Base-by-base conservation (phyloP, 1,140 invertebrate species). In the Pseudachorutes palmiensis region DNA sequence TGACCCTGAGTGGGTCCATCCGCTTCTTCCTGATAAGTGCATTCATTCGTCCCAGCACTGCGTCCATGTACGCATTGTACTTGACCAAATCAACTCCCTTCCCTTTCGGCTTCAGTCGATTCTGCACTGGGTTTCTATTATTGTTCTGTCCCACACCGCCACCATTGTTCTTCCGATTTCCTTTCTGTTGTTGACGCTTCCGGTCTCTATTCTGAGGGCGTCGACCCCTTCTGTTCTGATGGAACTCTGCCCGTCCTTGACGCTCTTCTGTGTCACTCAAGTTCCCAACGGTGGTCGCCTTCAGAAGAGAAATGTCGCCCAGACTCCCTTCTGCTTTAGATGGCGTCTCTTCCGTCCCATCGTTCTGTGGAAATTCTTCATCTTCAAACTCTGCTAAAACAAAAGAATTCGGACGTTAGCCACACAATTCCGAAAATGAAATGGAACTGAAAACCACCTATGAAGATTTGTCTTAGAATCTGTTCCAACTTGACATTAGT, bases 21-120 rank as follows among this genome's bases (percentile, higher is more conserved):
- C 68, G 41, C 30, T 74, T 74, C 1, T 29, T 49, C 29, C 64
- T 60, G 51, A 74, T 71, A 48, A 74, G 51, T 2, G 49, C 12
- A 41, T 74, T 74, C 72, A 74, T 74, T 24, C 72, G n/a, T 22
- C 67, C 64, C 0, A 74, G 59, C 5, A 74, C 70, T 14, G 68
- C 72, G 55, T 74, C 72, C 68, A 74, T 69, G 65, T 74, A 71
- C n/a, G 29, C 28, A 48, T 74, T 74, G 68, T 71, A 74, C 61
- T 71, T 74, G 22, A 32, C 49, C 24, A 69, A 31, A 26, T 63
- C 67, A 2, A 30, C 24, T 2, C 48, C 45, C 55, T 41, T 62
- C 51, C 28, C 9, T 26, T 62, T 49, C 19, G 24, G 31, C 33
- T 55, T 28, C 12, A 60, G 51, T 24, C 26, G 29, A 29, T 60